A percentile compares a stretch with the other conserved stretches of the same genome.
phyloP scores from a whole-genome alignment of 2,888 invertebrate species.

The Drosophila tanythrix region DNA sequence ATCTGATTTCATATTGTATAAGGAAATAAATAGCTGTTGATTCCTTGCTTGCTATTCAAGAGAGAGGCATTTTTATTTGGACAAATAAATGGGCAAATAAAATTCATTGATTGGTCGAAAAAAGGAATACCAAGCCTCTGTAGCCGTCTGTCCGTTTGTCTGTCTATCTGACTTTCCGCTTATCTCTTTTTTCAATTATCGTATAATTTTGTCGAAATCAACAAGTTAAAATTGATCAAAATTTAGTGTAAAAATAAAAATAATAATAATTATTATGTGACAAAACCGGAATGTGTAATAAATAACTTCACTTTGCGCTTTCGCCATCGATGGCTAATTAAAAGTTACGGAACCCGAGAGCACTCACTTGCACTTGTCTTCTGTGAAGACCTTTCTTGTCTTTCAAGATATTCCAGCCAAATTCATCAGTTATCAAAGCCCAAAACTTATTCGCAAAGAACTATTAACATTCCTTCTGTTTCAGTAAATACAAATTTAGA shows the following conservation, averaged over 20 bases:
- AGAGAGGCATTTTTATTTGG: not conserved
- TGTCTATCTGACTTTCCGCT: not conserved
- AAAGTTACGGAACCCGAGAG: not conserved
- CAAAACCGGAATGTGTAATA: not conserved
- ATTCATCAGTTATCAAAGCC: not conserved
- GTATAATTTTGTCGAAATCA: not conserved
- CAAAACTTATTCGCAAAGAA: not conserved
- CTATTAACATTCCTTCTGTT: not conserved
- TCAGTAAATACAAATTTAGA: not conserved
- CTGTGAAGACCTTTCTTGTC: not conserved
- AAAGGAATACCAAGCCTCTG: not conserved
- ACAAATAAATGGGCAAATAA: not conserved
- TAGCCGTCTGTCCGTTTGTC: not conserved
- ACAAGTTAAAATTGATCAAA: not conserved
- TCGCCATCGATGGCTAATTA: not conserved
- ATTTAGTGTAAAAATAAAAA: not conserved
- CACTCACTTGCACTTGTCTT: not conserved
- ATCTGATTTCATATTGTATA: slow-evolving; percentile 49
- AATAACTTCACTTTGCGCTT: not conserved
- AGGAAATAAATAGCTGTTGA: slow-evolving; percentile 29
- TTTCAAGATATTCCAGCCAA: not conserved
- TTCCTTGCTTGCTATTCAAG: slow-evolving; percentile 3
- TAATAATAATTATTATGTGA: not conserved
- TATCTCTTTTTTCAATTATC: not conserved
- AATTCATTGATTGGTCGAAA: not conserved